Evolutionary conservation across 2,888 invertebrate genomes (phyloP), one percentile per base, ranked within the genome.

Genomic region (Myopa tessellatipennis): DNA sequence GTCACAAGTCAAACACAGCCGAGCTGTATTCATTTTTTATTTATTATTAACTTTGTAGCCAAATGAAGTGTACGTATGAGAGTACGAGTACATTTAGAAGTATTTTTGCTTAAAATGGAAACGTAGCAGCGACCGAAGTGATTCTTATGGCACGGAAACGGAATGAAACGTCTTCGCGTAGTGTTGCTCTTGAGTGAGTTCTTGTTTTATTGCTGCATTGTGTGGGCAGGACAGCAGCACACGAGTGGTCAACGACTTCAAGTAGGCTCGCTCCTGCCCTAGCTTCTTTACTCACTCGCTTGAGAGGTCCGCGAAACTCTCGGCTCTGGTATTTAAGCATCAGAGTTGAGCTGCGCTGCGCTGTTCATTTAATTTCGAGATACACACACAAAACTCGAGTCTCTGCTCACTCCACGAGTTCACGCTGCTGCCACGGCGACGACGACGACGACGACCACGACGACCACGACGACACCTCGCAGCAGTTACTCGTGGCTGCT

Each of bases 161-260:
- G 61, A 73, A n/a, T 73, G 73, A 45, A 61, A 63, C 63, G 50
- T 63, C 45, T 63, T 73, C 61, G 10, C 26, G 10, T 50, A 73
- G 45, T 73, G 63, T 72, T 69, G 60, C 38, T 60, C n/a, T 18
- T 40, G 72, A 18, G 12, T 18, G 60, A 55, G 6, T 12, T 65
- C 2, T 65, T 38, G 65, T 10, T 8, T 65, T 38, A 38, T 70
- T n/a, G 70, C 55, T 36, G 55, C 52, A 36, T 70, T 4, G 36
- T 70, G 70, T 70, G 70, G 70, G 70, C n/a, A 55, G 36, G 14
- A 34, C 70, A 55, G 38, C 65, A 36, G 36, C 65, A 65, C 38
- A 65, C 65, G 36, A 52, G 55, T 70, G 70, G 70, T 70, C 70
- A 70, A 70, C 55, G 70, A 55, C 70, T 69, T 52, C 52, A 69